Percentiles rank a stretch among this genome's conserved stretches.
Evolutionary conservation across 1,140 invertebrate species (phyloP).

Genomic region (Papilio polytes): DNA sequence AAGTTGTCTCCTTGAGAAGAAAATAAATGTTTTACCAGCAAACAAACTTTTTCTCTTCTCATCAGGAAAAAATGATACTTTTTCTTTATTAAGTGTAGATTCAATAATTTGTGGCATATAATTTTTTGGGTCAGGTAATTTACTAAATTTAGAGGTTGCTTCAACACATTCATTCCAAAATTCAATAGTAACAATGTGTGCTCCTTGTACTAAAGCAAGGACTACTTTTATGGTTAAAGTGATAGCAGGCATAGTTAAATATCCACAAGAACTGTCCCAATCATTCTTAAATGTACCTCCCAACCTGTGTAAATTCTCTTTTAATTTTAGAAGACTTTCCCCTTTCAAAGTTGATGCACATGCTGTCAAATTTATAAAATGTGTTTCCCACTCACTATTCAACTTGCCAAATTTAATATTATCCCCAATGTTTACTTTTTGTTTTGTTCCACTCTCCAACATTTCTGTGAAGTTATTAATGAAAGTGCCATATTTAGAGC

Average conservation of each 20-base stretch:
- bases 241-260: slow-evolving; percentile 87
- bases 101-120: slow-evolving; percentile 85
- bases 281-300: slow-evolving; percentile 76
- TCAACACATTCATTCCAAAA: slow-evolving; percentile 85
- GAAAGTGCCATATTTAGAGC: slow-evolving; percentile 84
- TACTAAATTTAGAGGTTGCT: slow-evolving; percentile 68
- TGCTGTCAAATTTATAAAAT: slow-evolving; percentile 67
- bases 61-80: slow-evolving; percentile 84
- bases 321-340: slow-evolving; percentile 68
- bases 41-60: slow-evolving; percentile 84
- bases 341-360: slow-evolving; percentile 81
- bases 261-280: slow-evolving; percentile 83
- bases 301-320: slow-evolving; percentile 66
- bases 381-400: slow-evolving; percentile 79
- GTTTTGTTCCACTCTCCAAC: slow-evolving; percentile 58
- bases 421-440: slow-evolving; percentile 74
- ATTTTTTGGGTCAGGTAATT: slow-evolving; percentile 81
- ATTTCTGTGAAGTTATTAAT: slow-evolving; percentile 74
- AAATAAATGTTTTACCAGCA: slow-evolving; percentile 85
- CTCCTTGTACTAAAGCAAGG: slow-evolving; percentile 86
- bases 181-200: slow-evolving; percentile 85
- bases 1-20: slow-evolving; percentile 85
- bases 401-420: slow-evolving; percentile 83
- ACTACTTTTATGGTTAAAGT: slow-evolving; percentile 89
- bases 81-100: slow-evolving; percentile 82